Conservation (phyloP, 2,888 invertebrate species). For the Gonocerus acuteangulatus region DNA sequence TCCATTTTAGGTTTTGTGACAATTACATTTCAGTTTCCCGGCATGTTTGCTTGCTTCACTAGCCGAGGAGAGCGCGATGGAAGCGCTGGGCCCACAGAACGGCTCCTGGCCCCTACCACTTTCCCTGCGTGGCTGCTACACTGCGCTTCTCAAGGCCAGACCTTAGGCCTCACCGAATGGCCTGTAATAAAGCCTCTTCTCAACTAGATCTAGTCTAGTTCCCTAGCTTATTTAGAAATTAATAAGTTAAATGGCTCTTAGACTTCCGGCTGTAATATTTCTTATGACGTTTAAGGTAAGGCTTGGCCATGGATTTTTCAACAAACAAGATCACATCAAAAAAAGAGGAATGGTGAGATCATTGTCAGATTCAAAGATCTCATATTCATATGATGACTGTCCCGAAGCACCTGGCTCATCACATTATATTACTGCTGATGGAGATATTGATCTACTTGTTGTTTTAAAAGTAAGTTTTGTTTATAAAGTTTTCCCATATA, state of each 20-base stretch:
- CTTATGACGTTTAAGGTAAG: slow-evolving; percentile 4
- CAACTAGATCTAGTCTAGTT: slow-evolving; percentile 23
- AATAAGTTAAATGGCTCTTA: not conserved
- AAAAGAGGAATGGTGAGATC: slow-evolving; percentile 72
- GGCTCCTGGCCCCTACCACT: slow-evolving; percentile 19
- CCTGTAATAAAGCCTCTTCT: slow-evolving; percentile 19
- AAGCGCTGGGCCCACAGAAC: slow-evolving; percentile 24
- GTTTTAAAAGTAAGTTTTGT: slow-evolving; percentile 57
- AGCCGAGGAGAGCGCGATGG: slow-evolving; percentile 15
- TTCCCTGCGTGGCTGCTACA: slow-evolving; percentile 23
- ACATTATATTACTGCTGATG: slow-evolving; percentile 89
- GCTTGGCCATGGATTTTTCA: slow-evolving; percentile 48
- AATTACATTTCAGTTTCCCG: slow-evolving; percentile 19
- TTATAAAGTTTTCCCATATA: too few relatives aligned
- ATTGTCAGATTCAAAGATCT: slow-evolving; percentile 86
- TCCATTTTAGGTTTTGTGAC: slow-evolving; percentile 5
- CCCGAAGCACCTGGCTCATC: slow-evolving; percentile 82
- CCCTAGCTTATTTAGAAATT: slow-evolving; percentile 5
- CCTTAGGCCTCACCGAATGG: slow-evolving; percentile 21
- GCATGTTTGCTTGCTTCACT: slow-evolving; percentile 26
- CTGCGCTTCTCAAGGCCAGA: slow-evolving; percentile 22
- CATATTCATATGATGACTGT: slow-evolving; percentile 76
- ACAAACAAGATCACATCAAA: slow-evolving; percentile 54
- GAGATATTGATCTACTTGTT: slow-evolving; percentile 85
- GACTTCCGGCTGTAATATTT: not conserved